These are phyloP conservation scores for Ophioderma brevispina DNA, from an alignment of 35 echinoderm and acorn worm genomes.

Conservation along the genomic window DNA sequence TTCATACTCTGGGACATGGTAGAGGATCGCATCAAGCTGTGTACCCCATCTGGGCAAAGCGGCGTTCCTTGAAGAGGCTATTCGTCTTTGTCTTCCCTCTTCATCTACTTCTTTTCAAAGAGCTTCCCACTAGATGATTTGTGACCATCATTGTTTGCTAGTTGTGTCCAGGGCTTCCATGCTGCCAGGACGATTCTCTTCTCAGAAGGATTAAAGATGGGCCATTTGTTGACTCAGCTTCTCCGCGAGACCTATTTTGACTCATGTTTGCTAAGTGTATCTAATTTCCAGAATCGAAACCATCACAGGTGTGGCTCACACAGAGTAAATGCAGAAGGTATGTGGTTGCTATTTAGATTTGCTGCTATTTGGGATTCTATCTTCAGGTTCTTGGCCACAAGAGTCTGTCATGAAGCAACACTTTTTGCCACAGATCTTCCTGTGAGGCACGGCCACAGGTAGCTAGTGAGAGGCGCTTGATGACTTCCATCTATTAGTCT, in stretches of 20 bases:
- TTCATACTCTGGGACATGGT: slow-evolving; percentile 26
- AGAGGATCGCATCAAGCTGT: slow-evolving; percentile 13
- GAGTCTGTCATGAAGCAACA: slow-evolving; percentile 25
- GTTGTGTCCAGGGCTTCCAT: slow-evolving; percentile 32
- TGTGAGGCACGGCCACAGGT: slow-evolving; percentile 3
- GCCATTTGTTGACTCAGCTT: too few species aligned
- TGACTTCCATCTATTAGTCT: slow-evolving; percentile 5
- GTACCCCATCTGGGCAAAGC: slow-evolving; percentile 28
- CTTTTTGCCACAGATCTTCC: slow-evolving; percentile 35
- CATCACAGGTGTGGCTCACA: background rate
- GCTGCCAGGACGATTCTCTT: background rate
- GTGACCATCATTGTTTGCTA: slow-evolving; percentile 17
- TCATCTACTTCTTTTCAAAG: slow-evolving; percentile 3
- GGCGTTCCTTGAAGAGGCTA: slow-evolving; percentile 18
- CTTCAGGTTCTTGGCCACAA: slow-evolving; percentile 19
- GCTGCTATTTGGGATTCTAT: slow-evolving; percentile 11
- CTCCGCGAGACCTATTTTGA: too few species aligned
- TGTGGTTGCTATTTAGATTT: slow-evolving; percentile 9
- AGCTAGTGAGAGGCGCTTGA: background rate
- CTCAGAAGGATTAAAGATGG: too few species aligned
- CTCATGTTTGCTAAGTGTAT: too few species aligned
- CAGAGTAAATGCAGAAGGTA: slow-evolving; percentile 13
- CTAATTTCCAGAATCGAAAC: background rate
- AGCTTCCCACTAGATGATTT: slow-evolving; percentile 27
- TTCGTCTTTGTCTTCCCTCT: background rate